These are phyloP conservation scores for Numida meleagris DNA, from an alignment of 2,113 vertebrate genomes.

Conservation along the genomic window DNA sequence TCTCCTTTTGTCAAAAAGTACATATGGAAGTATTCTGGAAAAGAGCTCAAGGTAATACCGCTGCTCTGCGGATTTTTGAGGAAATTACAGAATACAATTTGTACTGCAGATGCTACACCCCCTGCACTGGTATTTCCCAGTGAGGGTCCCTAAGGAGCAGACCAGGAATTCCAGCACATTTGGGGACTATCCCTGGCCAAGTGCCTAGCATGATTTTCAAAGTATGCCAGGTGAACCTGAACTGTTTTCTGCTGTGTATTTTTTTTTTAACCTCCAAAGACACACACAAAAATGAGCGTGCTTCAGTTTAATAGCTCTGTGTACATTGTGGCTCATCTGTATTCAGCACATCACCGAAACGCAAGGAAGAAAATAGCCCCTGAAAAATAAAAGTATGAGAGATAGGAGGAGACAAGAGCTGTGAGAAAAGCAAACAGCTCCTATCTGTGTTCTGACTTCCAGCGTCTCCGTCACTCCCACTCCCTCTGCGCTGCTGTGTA, in stretches of 20 bases:
- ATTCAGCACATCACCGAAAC: slow-evolving; percentile 19
- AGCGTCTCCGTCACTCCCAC: neutral
- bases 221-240: neutral
- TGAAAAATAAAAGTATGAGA: slow-evolving; percentile 49
- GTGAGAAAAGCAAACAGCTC: slow-evolving; percentile 26
- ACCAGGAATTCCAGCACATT: rapidly evolving
- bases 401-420: neutral
- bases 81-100: neutral
- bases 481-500: neutral
- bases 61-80: neutral
- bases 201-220: neutral
- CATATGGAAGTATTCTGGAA: slow-evolving; percentile 7
- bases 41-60: slow-evolving; percentile 2
- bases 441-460: neutral
- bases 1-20: slow-evolving; percentile 36
- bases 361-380: slow-evolving; percentile 41
- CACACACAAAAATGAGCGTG: neutral
- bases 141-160: rapidly evolving
- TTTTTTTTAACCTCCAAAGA: neutral
- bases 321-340: slow-evolving; percentile 27
- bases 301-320: neutral
- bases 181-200: rapidly evolving
- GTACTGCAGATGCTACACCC: too few relatives aligned
- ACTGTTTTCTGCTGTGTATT: neutral
- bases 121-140: rapidly evolving